Conservation (phyloP, 2,113 vertebrate genomes). For the Petrocephalus microphthalmus region DNA sequence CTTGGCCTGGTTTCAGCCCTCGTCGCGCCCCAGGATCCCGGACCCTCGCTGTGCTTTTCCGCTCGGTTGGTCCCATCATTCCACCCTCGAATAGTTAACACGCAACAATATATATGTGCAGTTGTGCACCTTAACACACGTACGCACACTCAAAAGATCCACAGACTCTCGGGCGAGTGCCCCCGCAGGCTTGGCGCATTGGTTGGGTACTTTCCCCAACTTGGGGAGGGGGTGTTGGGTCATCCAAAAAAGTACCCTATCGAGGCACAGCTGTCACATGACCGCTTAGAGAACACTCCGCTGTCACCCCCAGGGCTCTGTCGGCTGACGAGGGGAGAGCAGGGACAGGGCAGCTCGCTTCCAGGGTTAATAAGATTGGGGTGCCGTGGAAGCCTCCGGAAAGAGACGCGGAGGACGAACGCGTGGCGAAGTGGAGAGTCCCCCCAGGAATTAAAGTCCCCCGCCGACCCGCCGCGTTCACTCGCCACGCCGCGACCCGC, state of each 20-base stretch:
- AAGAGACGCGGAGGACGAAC: background rate
- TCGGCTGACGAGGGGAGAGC: conserved; percentile 41
- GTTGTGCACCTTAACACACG: background rate
- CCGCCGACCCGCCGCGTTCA: conserved; percentile 3
- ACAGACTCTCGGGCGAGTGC: background rate
- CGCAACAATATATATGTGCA: background rate
- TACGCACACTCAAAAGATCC: background rate
- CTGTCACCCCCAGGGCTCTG: conserved; percentile 52
- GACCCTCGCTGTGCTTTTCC: background rate
- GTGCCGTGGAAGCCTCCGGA: background rate
- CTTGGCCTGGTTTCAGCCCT: background rate
- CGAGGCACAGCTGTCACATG: conserved; percentile 61
- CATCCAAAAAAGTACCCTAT: conserved; percentile 46
- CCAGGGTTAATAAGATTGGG: conserved; percentile 21
- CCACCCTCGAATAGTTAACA: background rate
- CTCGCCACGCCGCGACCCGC: conserved; percentile 43
- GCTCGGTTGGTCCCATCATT: background rate
- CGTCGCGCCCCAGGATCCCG: background rate
- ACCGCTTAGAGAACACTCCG: conserved; percentile 41
- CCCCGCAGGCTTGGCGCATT: conserved; percentile 36
- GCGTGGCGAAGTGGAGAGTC: conserved; percentile 13
- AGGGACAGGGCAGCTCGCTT: conserved; percentile 47
- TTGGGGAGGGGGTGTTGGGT: conserved; percentile 40
- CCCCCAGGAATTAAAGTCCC: conserved; percentile 4
- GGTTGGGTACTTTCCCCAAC: conserved; percentile 41